Percentiles rank a stretch among this genome's conserved stretches.
Evolutionary conservation across 2,888 invertebrate species (phyloP).

Genomic region (Andrena chrysosceles): DNA sequence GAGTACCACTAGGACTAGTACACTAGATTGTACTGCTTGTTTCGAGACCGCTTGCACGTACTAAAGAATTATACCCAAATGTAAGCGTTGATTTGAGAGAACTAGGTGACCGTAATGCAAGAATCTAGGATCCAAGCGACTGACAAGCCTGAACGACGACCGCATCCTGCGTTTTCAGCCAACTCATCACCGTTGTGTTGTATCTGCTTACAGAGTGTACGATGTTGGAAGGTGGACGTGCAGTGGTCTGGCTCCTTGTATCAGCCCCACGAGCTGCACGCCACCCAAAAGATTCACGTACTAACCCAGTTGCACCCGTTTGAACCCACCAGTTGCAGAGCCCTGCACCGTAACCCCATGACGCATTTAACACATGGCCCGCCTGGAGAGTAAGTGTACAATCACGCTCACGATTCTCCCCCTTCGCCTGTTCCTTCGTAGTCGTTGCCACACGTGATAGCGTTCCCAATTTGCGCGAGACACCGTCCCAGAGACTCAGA

Average conservation of each 20-base stretch:
- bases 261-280: constrained; percentile 79
- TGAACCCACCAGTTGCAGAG: constrained; percentile 75
- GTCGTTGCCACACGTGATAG: background rate
- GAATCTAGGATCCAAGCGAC: no score
- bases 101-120: no score
- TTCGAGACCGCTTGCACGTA: background rate
- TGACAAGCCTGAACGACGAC: background rate
- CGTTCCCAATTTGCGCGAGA: no score
- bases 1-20: background rate
- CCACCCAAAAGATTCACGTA: constrained; percentile 80
- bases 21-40: background rate
- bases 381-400: constrained; percentile 81
- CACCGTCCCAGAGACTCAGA: no score
- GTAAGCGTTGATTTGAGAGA: background rate
- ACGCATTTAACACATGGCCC: constrained; percentile 80
- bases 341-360: constrained; percentile 75
- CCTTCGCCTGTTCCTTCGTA: constrained; percentile 4
- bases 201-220: constrained; percentile 77
- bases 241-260: constrained; percentile 77
- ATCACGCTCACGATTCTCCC: constrained; percentile 49
- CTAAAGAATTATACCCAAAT: background rate
- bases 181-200: constrained; percentile 44
- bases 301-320: constrained; percentile 80
- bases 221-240: constrained; percentile 78
- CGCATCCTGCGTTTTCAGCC: background rate